phyloP scores from a whole-genome alignment of 2,888 invertebrate species.

The Suillia variegata region DNA sequence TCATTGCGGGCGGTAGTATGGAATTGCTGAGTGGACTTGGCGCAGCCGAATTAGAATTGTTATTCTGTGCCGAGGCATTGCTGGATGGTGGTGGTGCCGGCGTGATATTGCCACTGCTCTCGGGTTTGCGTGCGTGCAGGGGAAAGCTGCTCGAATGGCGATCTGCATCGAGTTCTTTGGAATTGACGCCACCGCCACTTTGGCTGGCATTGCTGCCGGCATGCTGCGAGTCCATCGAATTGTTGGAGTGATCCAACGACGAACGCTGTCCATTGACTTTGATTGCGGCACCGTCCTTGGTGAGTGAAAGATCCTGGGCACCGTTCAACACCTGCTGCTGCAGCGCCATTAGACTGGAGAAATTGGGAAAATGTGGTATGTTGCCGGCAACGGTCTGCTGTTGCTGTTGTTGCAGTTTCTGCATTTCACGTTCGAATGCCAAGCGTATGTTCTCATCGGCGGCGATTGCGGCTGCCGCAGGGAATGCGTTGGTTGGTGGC shows the following conservation, averaged over 20 bases:
- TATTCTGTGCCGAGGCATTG: constrained; percentile 45
- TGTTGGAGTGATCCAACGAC: constrained; percentile 47
- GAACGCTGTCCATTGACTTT: constrained; percentile 62
- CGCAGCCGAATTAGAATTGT: constrained; percentile 79
- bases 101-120: constrained; percentile 76
- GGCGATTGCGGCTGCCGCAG: constrained; percentile 44
- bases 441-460: constrained; percentile 87
- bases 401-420: constrained; percentile 76
- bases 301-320: constrained; percentile 83
- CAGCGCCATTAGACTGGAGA: constrained; percentile 74
- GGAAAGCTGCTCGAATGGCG: constrained; percentile 73
- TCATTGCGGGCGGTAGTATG: constrained; percentile 83
- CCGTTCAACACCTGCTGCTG: constrained; percentile 77
- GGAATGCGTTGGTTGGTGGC: constrained; percentile 57
- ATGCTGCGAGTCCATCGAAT: constrained; percentile 42
- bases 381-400: constrained; percentile 61
- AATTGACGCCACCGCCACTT: constrained; percentile 25
- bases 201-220: constrained; percentile 26
- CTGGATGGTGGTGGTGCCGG: constrained; percentile 43
- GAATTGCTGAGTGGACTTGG: constrained; percentile 85
- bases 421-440: constrained; percentile 88
- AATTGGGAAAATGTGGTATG: constrained; percentile 65
- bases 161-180: constrained; percentile 66
- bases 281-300: constrained; percentile 66
- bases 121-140: constrained; percentile 80